phyloP scores from a whole-genome alignment of 2,888 invertebrate genomes.

The Leptinotarsa haldemani region DNA sequence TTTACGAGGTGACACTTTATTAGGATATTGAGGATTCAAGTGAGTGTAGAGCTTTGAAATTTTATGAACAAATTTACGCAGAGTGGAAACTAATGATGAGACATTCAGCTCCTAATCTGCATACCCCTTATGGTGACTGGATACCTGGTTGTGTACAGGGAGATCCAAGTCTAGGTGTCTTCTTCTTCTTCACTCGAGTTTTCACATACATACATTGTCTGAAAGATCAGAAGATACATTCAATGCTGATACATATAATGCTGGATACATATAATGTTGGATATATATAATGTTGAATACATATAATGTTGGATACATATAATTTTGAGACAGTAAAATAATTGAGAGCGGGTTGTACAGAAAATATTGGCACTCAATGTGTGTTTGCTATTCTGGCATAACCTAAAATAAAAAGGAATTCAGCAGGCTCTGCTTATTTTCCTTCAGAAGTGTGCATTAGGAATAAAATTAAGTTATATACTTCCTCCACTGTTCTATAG shows the following conservation, averaged over 20 bases:
- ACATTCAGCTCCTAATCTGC: not conserved
- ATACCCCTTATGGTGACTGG: not conserved
- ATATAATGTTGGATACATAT: too few relatives aligned
- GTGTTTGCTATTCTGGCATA: too few relatives aligned
- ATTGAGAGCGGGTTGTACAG: too few relatives aligned
- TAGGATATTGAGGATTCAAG: not conserved
- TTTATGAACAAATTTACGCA: not conserved
- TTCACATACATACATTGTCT: conserved; percentile 10
- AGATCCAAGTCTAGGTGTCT: conserved; percentile 20
- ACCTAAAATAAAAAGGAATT: too few relatives aligned
- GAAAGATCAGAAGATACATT: conserved; percentile 5
- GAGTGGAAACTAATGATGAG: not conserved
- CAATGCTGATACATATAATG: too few relatives aligned
- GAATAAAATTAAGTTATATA: too few relatives aligned
- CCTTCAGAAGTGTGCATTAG: too few relatives aligned
- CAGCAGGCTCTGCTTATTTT: too few relatives aligned
- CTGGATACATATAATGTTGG: too few relatives aligned
- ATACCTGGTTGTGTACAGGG: not conserved
- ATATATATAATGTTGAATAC: not conserved
- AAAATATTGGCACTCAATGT: too few relatives aligned
- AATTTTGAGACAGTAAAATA: too few relatives aligned
- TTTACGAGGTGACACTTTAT: conserved; percentile 9
- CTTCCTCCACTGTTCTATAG: too few relatives aligned
- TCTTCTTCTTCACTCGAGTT: conserved; percentile 17
- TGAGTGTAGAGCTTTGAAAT: not conserved